Evolutionary conservation across 2,797 vertebrate genomes (phyloP), one percentile per base, ranked within the genome.

Genomic region (Bradypus variegatus): DNA sequence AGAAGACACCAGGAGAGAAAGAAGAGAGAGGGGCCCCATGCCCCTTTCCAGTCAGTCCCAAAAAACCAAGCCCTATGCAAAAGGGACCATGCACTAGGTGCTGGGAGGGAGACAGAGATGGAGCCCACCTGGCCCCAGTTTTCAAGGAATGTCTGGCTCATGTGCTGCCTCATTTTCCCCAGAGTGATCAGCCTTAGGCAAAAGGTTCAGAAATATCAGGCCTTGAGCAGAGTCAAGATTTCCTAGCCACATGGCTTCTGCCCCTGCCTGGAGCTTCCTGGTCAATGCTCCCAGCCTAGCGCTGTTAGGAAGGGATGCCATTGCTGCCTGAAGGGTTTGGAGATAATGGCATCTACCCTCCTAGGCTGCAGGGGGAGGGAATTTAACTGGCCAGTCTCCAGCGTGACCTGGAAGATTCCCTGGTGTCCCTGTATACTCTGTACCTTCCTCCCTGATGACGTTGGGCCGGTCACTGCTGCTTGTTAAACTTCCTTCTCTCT

Each of bases 21-120:
- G 77, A n/a, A n/a, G 67, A 84, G 69, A n/a, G 15, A 19, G 36
- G 16, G 33, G 21, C 23, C 9, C 60, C 2, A 10, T 48, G 3
- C n/a, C 55, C 50, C 73, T 50, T 36, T 14, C 14, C 4, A 0
- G 0, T 58, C 13, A 6, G 55, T 25, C 36, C 76, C 8, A 0
- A 1, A 36, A 13, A 38, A 9, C 38, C 5, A 29, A 53, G 18
- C 41, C 36, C 60, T 1, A 1, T 8, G 58, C n/a, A 18, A 23
- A 11, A 76, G 53, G 53, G 33, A 50, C 5, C 9, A 31, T 13
- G 12, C 3, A 0, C 10, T 7, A 38, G 69, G 62, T 2, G 4
- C 45, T 60, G 55, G 7, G 18, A 58, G 13, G 23, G 23, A 27
- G 29, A 7, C 21, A 45, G 53, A 58, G 38, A 31, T 33, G 50